A percentile compares a stretch with the other conserved stretches of the same genome.
Evolutionary conservation across 2,797 vertebrate genomes (phyloP).

Genomic region (Hemitrygon akajei): DNA sequence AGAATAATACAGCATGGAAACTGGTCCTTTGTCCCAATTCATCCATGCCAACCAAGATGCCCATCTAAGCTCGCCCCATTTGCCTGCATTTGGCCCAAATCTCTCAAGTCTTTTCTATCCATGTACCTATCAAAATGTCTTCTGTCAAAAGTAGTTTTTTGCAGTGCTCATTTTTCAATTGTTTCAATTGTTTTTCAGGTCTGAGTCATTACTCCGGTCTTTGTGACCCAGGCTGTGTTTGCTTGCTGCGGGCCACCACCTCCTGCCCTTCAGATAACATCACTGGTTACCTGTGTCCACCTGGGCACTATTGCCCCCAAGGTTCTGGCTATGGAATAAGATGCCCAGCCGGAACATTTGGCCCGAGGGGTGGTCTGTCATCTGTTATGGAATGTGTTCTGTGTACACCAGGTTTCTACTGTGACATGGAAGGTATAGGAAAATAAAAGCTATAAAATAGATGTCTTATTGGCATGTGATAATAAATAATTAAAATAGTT

Average conservation of each 20-base stretch:
- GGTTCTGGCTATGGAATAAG: slow-evolving; percentile 58
- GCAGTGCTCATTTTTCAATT: too few species aligned
- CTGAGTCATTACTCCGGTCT: slow-evolving; percentile 13
- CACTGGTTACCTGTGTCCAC: slow-evolving; percentile 56
- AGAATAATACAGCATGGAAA: too few species aligned
- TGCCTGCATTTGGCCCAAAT: too few species aligned
- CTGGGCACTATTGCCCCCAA: slow-evolving; percentile 63
- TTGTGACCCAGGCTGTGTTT: slow-evolving; percentile 57
- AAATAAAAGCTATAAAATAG: neutral
- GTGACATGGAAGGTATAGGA: slow-evolving; percentile 4
- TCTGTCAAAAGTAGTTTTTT: neutral
- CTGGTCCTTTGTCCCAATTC: too few species aligned
- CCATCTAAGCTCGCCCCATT: too few species aligned
- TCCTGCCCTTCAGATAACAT: slow-evolving; percentile 55
- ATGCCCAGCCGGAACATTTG: slow-evolving; percentile 63
- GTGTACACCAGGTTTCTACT: slow-evolving; percentile 31
- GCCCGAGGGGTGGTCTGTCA: slow-evolving; percentile 55
- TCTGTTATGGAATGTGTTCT: neutral
- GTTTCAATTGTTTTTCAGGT: neutral
- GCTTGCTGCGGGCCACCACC: slow-evolving; percentile 55
- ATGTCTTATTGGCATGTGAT: neutral
- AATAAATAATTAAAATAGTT: neutral
- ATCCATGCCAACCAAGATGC: too few species aligned
- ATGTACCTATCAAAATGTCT: too few species aligned
- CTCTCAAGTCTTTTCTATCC: too few species aligned